Evolutionary conservation across 2,888 invertebrate genomes (phyloP), one percentile per base, ranked within the genome.

Genomic region (Orgyia antiqua): DNA sequence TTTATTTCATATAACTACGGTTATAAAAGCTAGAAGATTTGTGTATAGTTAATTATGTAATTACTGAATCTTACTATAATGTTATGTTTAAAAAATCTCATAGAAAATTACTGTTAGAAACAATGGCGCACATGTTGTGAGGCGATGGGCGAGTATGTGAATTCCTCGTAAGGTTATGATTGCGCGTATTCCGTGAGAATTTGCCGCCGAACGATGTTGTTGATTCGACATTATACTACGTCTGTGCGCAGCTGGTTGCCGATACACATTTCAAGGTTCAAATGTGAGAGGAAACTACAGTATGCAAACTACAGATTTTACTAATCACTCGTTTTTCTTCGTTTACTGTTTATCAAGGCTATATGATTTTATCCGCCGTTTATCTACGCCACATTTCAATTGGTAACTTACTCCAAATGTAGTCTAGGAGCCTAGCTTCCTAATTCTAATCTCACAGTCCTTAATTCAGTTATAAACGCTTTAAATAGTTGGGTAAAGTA

Each of bases 131-230:
- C 37, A 30, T 39, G 37, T 29, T 41, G 18, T 28, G 41, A 21
- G 10, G 23, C 23, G 23, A 23, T 23, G 20, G 25, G 20, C 32
- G 33, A 41, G 45, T 51, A 50, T 51, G 49, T 46, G 47, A 48
- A 54, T 55, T 56, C 45, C 42, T 37, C 44, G 54, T 59, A 66
- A 58, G 59, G 63, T 63, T 74, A 62, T 59, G 62, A 67, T 71
- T 70, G 67, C 56, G 54, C 53, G 56, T 60, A 60, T 66, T 67
- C 65, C 58, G 70, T 75, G 75, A 70, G 78, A 76, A 75, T 69
- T 67, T 51, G 60, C 63, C 58, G 59, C 58, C 51, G 49, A 45
- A 56, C 54, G 51, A 63, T 51, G 53, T 65, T 55, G 51, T 51
- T 38, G 53, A 52, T 49, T 49, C 36, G 39, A 52, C 45, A 36